A percentile compares a stretch with the other conserved stretches of the same genome.
Evolutionary conservation across 92 coral and sea anemone genomes (phyloP).

Genomic region (Epizoanthus stellaris): DNA sequence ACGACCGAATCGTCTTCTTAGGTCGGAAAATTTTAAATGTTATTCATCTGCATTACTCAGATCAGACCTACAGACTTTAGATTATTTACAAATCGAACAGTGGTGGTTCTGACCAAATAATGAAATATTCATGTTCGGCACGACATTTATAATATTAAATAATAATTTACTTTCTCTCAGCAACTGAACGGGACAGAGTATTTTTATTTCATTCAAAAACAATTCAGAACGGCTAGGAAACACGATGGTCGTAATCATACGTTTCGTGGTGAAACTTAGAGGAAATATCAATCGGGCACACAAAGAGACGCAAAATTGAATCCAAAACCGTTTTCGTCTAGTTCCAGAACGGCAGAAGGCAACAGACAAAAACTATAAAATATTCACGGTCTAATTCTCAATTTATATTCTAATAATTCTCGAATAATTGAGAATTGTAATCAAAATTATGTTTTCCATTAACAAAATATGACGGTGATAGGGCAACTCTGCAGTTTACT

Average conservation of each 20-base stretch:
- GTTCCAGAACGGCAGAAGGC: not conserved
- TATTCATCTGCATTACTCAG: not conserved
- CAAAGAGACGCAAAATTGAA: not conserved
- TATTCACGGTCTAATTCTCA: constrained; percentile 15
- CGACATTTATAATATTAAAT: no score
- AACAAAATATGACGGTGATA: not conserved
- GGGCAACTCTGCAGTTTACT: not conserved
- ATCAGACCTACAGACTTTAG: not conserved
- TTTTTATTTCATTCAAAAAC: not conserved
- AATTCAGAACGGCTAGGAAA: no score
- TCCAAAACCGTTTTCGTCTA: no score
- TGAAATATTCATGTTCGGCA: not conserved
- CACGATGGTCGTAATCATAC: no score
- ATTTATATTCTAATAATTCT: no score
- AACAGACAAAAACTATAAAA: constrained; percentile 2
- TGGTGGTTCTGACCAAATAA: not conserved
- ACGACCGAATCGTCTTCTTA: no score
- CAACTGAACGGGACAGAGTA: no score
- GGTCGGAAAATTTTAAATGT: no score
- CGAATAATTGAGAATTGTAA: no score
- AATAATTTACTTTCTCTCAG: no score
- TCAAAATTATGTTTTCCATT: not conserved
- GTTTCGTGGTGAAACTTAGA: not conserved
- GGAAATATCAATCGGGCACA: not conserved
- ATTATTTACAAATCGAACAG: not conserved